A percentile compares a stretch with the other conserved stretches of the same genome.
Conservation (phyloP, 92 coral and sea anemone genomes). For the Micromussa lordhowensis region DNA sequence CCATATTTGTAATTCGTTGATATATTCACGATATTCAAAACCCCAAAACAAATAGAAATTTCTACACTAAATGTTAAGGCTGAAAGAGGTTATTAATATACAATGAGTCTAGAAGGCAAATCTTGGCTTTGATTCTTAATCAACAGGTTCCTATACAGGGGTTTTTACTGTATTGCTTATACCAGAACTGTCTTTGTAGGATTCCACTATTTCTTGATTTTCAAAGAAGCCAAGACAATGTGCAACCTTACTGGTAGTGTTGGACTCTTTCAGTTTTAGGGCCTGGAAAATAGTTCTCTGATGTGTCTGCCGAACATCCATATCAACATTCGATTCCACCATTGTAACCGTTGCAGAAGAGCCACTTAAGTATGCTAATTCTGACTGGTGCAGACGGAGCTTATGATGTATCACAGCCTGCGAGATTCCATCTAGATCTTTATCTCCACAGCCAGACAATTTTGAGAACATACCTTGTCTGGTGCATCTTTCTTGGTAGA, state of each 20-base stretch:
- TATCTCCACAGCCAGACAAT: not conserved
- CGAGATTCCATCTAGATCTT: slow-evolving; percentile 18
- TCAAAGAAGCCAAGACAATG: not conserved
- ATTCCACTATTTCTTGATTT: slow-evolving; percentile 25
- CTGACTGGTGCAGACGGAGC: slow-evolving; percentile 8
- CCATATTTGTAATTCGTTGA: too few species aligned
- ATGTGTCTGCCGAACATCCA: not conserved
- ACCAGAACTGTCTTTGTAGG: slow-evolving; percentile 12
- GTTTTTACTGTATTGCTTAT: not conserved
- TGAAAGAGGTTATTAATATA: too few species aligned
- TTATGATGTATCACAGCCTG: slow-evolving; percentile 14
- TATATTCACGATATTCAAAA: too few species aligned
- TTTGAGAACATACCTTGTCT: slow-evolving; percentile 15
- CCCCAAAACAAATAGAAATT: too few species aligned
- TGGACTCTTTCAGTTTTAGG: slow-evolving; percentile 16
- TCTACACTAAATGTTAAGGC: too few species aligned
- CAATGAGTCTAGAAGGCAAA: too few species aligned
- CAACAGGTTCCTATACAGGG: too few species aligned
- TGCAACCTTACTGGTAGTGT: too few species aligned
- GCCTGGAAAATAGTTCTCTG: slow-evolving; percentile 47
- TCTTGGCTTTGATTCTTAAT: too few species aligned
- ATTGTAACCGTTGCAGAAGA: not conserved
- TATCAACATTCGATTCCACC: not conserved
- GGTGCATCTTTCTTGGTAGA: slow-evolving; percentile 11
- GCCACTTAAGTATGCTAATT: slow-evolving; percentile 15